Conservation (phyloP, 1,140 invertebrate species). For the Drosophila pandora region DNA sequence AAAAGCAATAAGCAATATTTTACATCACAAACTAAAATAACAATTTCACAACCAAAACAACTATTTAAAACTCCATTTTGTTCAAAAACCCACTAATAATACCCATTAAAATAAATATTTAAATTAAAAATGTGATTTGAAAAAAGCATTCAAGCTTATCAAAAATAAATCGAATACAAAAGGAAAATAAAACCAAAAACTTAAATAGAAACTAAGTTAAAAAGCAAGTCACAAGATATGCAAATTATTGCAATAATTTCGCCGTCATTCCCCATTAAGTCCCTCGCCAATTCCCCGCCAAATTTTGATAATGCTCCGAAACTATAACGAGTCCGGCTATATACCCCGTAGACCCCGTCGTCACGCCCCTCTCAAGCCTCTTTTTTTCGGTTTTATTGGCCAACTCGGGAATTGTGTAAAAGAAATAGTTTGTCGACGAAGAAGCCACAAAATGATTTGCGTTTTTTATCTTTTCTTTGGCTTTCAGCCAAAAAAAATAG, state of each 20-base stretch:
- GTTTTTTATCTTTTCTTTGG: neutral
- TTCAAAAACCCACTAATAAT: too few relatives aligned
- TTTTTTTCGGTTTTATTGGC: slow-evolving; percentile 5
- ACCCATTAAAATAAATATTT: neutral
- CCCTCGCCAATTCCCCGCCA: neutral
- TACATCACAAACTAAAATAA: neutral
- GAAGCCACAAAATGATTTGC: slow-evolving; percentile 20
- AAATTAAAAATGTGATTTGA: neutral
- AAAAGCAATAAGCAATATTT: too few relatives aligned
- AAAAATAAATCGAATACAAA: slow-evolving; percentile 2
- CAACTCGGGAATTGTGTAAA: slow-evolving; percentile 37
- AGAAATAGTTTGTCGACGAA: slow-evolving; percentile 5
- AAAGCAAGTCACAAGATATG: slow-evolving; percentile 13
- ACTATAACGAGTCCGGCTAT: slow-evolving; percentile 18
- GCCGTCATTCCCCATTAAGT: slow-evolving; percentile 15
- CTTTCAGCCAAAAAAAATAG: slow-evolving; percentile 12
- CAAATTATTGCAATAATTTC: slow-evolving; percentile 35
- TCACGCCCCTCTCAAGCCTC: neutral
- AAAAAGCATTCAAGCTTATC: slow-evolving; percentile 2
- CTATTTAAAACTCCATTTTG: too few relatives aligned
- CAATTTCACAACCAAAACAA: too few relatives aligned
- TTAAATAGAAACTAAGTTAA: slow-evolving; percentile 15
- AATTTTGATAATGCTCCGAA: slow-evolving; percentile 2
- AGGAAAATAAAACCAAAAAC: slow-evolving; percentile 11
- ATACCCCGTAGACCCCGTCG: neutral